Conservation (phyloP, 2,797 vertebrate genomes). For the Mormyrus hasselquistii region DNA sequence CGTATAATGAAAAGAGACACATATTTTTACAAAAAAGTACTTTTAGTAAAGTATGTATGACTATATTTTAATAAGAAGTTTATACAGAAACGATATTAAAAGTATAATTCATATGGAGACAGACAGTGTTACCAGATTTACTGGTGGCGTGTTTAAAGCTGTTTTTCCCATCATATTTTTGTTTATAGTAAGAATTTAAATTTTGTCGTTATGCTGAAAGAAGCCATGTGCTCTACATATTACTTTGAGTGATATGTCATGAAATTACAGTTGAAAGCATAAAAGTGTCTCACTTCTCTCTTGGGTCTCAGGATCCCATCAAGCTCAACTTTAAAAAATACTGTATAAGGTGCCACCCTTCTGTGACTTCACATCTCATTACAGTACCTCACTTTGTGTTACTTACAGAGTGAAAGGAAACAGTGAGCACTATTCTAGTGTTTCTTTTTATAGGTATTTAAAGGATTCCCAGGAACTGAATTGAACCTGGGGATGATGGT, state of each 20-base stretch:
- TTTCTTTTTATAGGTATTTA: neutral
- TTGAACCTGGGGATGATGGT: neutral
- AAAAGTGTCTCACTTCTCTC: neutral
- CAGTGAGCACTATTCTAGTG: neutral
- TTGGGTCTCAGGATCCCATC: neutral
- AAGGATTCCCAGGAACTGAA: neutral
- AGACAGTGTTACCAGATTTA: neutral
- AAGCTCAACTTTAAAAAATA: neutral
- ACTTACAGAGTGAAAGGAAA: neutral
- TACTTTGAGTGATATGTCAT: conserved; percentile 10
- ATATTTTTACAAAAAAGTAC: conserved; percentile 9
- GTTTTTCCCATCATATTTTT: neutral
- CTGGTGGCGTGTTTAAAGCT: neutral
- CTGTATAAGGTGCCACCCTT: neutral
- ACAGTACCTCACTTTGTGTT: neutral
- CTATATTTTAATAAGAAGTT: conserved; percentile 11
- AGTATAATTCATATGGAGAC: conserved; percentile 2
- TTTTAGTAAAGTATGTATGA: neutral
- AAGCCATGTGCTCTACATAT: neutral
- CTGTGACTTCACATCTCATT: neutral
- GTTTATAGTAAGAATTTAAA: neutral
- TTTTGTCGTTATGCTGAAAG: neutral
- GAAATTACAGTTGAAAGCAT: conserved; percentile 11
- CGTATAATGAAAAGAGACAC: neutral
- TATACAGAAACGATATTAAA: neutral